Conservation (phyloP, 1,140 invertebrate species). For the Drosophila tsacasi region DNA sequence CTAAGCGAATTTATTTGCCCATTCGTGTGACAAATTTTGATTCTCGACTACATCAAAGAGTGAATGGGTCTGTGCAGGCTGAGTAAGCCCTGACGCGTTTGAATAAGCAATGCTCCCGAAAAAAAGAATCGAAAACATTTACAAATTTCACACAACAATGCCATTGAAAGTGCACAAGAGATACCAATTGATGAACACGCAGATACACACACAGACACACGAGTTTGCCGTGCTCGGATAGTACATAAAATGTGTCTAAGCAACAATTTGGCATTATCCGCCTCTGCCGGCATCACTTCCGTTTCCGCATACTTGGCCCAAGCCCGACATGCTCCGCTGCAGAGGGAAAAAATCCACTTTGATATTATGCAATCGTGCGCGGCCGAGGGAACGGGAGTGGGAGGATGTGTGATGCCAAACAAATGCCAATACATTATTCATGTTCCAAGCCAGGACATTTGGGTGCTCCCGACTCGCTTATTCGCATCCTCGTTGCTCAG, state of each 20-base stretch:
- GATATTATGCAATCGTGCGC: constrained; percentile 74
- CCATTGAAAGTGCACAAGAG: constrained; percentile 34
- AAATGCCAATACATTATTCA: constrained; percentile 68
- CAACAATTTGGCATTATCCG: constrained; percentile 52
- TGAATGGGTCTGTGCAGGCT: constrained; percentile 10
- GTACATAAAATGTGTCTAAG: constrained; percentile 45
- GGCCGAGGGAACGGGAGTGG: constrained; percentile 6
- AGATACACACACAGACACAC: neutral
- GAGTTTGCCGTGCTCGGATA: constrained; percentile 1
- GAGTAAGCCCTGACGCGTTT: constrained; percentile 17
- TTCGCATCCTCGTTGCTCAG: constrained; percentile 40
- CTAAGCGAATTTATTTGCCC: constrained; percentile 12
- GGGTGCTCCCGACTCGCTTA: neutral
- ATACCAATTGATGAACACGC: constrained; percentile 21
- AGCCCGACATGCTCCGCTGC: constrained; percentile 43
- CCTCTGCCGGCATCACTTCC: constrained; percentile 22
- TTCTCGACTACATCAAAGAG: constrained; percentile 23
- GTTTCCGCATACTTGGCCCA: constrained; percentile 19
- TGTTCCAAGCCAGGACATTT: constrained; percentile 42
- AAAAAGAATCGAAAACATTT: constrained; percentile 36
- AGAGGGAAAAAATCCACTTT: constrained; percentile 61
- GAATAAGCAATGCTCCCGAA: constrained; percentile 9
- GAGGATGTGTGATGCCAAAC: constrained; percentile 22
- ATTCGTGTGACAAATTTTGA: constrained; percentile 37
- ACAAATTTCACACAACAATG: constrained; percentile 66